Evolutionary conservation across 2,113 vertebrate species (phyloP), one percentile per base, ranked within the genome.

Genomic region (Pseudorasbora parva): DNA sequence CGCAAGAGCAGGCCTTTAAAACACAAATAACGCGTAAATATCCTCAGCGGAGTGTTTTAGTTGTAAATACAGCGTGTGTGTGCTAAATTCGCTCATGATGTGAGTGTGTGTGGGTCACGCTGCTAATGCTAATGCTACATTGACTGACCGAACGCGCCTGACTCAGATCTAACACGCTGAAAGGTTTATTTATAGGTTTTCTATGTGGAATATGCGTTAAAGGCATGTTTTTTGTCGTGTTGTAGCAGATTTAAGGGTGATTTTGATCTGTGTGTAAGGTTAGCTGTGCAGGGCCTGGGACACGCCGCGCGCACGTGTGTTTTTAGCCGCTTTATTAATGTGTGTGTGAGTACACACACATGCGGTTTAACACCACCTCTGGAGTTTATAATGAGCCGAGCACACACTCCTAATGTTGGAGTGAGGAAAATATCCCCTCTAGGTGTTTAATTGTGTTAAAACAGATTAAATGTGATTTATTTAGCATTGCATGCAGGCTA

Each of bases 121-220:
- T 41, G 56, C 56, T 78, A 78, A 37, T n/a, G 74, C 74, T 77
- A 77, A 78, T 57, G 51, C 33, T 37, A 33, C 15, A 21, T 9
- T 10, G 19, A 74, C 8, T 10, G 30, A 74, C 8, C 8, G n/a
- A 74, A 56, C 41, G 12, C 47, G 30, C n/a, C n/a, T n/a, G n/a
- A n/a, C n/a, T 11, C 76, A 2, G 2, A 1, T 45, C 45, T 45
- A 62, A 41, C 76, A 2, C 75, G 6, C 30, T 41, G 14, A 27
- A 73, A 2, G 4, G 0, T 25, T 49, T 49, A 37, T 37, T 7
- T 37, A 5, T 7, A 0, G 43, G 51, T 15, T 2, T 71, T 7
- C 14, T 0, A 0, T 23, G 1, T n/a, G 37, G 66, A 7, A n/a
- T 14, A 7, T 12, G 19, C 5, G 2, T 3, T 14, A 23, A 71